Evolutionary conservation across 2,797 vertebrate genomes (phyloP).

Genomic region (Neoniphon sammara): DNA sequence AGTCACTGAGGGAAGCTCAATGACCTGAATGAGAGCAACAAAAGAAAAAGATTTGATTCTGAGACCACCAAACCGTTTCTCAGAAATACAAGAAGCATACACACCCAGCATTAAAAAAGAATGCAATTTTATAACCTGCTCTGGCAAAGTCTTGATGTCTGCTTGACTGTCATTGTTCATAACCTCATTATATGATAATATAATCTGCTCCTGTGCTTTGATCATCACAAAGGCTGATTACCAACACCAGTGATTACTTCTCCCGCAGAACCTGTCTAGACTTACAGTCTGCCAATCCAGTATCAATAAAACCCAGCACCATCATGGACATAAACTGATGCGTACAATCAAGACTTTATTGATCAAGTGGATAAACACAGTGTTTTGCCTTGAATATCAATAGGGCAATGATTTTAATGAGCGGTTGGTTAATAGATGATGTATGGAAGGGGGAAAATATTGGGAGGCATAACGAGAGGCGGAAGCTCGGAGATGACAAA

Average conservation of each 20-base stretch:
- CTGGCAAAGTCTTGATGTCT: slow-evolving; percentile 27
- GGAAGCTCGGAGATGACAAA: slow-evolving; percentile 70
- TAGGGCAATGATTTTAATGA: slow-evolving; percentile 58
- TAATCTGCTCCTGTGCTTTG: slow-evolving; percentile 63
- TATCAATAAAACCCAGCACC: slow-evolving; percentile 49
- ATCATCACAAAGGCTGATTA: slow-evolving; percentile 60
- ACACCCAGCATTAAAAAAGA: slow-evolving; percentile 4
- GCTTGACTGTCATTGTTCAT: slow-evolving; percentile 45
- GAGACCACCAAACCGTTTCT: too few species aligned
- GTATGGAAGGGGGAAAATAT: slow-evolving; percentile 42
- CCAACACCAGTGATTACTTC: slow-evolving; percentile 54
- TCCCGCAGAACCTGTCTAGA: slow-evolving; percentile 46
- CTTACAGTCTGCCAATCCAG: slow-evolving; percentile 44
- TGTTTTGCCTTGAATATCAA: slow-evolving; percentile 58
- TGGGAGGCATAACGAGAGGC: slow-evolving; percentile 53
- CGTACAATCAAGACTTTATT: slow-evolving; percentile 63
- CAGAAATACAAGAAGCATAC: too few species aligned
- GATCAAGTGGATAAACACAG: slow-evolving; percentile 59
- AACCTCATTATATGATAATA: slow-evolving; percentile 68
- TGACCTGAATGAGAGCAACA: too few species aligned
- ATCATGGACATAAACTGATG: slow-evolving; percentile 47
- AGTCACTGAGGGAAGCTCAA: too few species aligned
- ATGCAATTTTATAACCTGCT: slow-evolving; percentile 35
- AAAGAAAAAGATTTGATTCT: too few species aligned
- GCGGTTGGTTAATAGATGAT: slow-evolving; percentile 71